Base-by-base conservation (phyloP, 2,113 vertebrate species). In the Acinonyx jubatus region DNA sequence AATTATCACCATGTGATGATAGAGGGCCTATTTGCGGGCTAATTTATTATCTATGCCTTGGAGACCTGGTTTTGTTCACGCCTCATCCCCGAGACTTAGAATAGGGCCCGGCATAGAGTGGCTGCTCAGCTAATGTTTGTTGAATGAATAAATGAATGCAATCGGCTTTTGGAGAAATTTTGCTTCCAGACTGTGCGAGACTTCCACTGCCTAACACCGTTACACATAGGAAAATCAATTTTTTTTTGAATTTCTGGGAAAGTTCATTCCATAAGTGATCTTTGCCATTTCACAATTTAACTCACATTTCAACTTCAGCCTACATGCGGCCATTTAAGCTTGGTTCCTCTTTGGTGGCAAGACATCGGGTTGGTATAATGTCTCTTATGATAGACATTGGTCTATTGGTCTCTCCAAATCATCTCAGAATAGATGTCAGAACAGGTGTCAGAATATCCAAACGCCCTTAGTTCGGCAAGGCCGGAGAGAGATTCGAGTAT, bases 261-360 rank as follows among this genome's bases (percentile, higher is more conserved):
- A 80, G 9, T 36, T 68, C 57, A 61, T 69, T 63, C 33, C 23
- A 29, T 73, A 66, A 83, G 16, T 84, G 27, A 86, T 31, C 50
- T 78, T 87, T 68, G 6, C 63, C 25, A 45, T 94, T 89, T 48
- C 57, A 93, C 11, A 69, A 10, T 41, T 52, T 74, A 81, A 86
- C 45, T 84, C n/a, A 52, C 9, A 55, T 85, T 93, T 91, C n/a
- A 61, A 36, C 41, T 80, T 96, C 9, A 13, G 91, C 25, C 38
- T 89, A 61, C 27, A 87, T 69, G 48, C 1, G n/a, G 27, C 19
- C 41, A 52, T 78, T 78, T 84, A 57, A 89, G 4, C 63, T 52
- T 79, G 69, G 18, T 52, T 31, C 12, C 38, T 91, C 41, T 95
- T 88, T 57, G 57, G 45, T 83, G 79, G 45, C 78, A 97, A 96